Evolutionary conservation across 2,888 invertebrate species (phyloP).

Genomic region (Dryobota labecula): DNA sequence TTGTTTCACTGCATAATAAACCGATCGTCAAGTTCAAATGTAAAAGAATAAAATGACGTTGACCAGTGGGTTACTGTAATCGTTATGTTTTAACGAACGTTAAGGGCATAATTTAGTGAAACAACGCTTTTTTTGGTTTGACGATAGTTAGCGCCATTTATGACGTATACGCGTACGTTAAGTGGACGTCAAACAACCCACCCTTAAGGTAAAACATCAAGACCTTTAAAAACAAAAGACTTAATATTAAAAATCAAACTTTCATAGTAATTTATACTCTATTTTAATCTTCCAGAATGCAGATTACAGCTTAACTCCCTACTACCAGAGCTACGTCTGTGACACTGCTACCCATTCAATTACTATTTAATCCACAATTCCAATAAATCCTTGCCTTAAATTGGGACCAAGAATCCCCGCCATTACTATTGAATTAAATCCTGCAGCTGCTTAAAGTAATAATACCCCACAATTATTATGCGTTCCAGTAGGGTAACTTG

Average conservation of each 20-base stretch:
- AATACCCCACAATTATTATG: neutral
- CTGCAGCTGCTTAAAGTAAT: slow-evolving; percentile 48
- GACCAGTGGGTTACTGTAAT: no score
- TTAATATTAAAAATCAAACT: neutral
- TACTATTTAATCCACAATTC: slow-evolving; percentile 36
- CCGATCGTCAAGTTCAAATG: no score
- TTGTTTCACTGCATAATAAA: no score
- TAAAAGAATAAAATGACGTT: no score
- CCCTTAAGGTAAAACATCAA: no score
- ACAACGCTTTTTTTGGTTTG: no score
- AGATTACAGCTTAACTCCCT: neutral
- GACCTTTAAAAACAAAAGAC: neutral
- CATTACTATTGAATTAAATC: slow-evolving; percentile 55
- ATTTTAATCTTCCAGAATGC: neutral
- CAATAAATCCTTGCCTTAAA: slow-evolving; percentile 50
- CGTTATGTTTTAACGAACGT: no score
- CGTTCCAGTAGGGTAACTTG: slow-evolving; percentile 16
- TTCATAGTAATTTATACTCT: neutral
- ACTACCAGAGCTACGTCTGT: neutral
- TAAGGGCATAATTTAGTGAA: no score
- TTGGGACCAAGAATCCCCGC: slow-evolving; percentile 38
- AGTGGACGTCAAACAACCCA: no score
- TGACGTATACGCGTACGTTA: no score
- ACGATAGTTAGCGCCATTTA: no score
- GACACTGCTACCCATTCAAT: slow-evolving; percentile 7